Evolutionary conservation across 2,888 invertebrate species (phyloP), one percentile per base, ranked within the genome.

Genomic region (Sarcophaga rosellei): DNA sequence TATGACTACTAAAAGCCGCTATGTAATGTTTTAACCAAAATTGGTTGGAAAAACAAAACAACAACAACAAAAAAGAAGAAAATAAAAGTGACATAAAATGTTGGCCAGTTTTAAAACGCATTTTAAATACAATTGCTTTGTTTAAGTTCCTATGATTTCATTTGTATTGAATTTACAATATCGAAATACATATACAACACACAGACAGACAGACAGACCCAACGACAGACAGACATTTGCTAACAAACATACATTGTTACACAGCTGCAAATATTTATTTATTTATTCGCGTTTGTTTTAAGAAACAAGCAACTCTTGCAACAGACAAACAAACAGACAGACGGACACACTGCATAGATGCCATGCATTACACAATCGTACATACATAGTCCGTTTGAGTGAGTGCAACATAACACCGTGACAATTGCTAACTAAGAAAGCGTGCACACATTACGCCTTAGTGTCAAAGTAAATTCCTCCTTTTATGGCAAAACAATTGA

Each of bases 381-480:
- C 35, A 11, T 35, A 35, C 44, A 44, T 44, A 44, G 44, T 8
- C 35, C 11, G 15, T 53, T 53, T 53, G 53, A 53, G 45, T 70
- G 70, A 53, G 75, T 79, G 70, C 79, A 70, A 84, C 80, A 73
- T 73, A 77, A 75, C 81, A 86, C 86, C 86, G 86, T 84, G 86
- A 87, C 86, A 87, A 85, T 85, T 82, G 85, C 80, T 44, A 83
- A 73, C 86, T 75, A 75, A 80, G 74, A 81, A 86, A 86, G 86
- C 78, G 81, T 84, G 80, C 78, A 81, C 84, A 88, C 73, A 85
- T 82, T 85, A 88, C 81, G 87, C 88, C 87, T 87, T 85, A 83
- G 89, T 89, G 89, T 88, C 88, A 88, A 88, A 87, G 88, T 88
- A 86, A 88, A 88, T 85, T 86, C 88, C 76, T 84, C 88, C 88